Evolutionary conservation across 2,888 invertebrate species (phyloP), one percentile per base, ranked within the genome.

Genomic region (Athripsodes cinereus): DNA sequence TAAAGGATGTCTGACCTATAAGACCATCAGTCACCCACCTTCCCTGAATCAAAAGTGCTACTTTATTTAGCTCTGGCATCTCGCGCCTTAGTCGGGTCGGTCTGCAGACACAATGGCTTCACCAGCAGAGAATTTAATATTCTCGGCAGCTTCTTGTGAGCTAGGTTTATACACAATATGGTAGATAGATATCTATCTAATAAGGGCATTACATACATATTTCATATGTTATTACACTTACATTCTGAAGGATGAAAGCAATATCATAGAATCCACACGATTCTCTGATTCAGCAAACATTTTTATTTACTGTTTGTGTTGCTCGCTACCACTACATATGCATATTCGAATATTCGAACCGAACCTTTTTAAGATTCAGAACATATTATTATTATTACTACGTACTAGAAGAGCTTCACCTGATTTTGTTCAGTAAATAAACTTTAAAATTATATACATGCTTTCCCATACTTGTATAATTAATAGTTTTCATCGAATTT

Each of bases 111-210:
- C 56, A 57, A 60, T 54, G 47, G 51, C 57, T 52, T 47, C 44
- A 53, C 53, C 48, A 53, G 48, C 55, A 53, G 49, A 47, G 57
- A 62, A 62, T 59, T 62, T 62, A 59, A 62, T 62, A 62, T 59
- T 62, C 62, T 52, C 57, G n/a, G 53, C 58, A 56, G 55, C 55
- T 58, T 61, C 57, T 52, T 19, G 35, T 21, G 26, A 18, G 54
- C 26, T 26, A n/a, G n/a, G n/a, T n/a, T n/a, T n/a, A n/a, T n/a
- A n/a, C n/a, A n/a, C n/a, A n/a, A n/a, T n/a, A n/a, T n/a, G n/a
- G n/a, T n/a, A n/a, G n/a, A n/a, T n/a, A n/a, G n/a, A n/a, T n/a
- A n/a, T n/a, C n/a, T 26, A 26, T 26, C 26, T 26, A 26, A 26
- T 26, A 26, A 26, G 10, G 3, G 3, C 10, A 26, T 26, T 26